Conservation (phyloP, 2,888 invertebrate species). For the Hypselothyrea guttata region DNA sequence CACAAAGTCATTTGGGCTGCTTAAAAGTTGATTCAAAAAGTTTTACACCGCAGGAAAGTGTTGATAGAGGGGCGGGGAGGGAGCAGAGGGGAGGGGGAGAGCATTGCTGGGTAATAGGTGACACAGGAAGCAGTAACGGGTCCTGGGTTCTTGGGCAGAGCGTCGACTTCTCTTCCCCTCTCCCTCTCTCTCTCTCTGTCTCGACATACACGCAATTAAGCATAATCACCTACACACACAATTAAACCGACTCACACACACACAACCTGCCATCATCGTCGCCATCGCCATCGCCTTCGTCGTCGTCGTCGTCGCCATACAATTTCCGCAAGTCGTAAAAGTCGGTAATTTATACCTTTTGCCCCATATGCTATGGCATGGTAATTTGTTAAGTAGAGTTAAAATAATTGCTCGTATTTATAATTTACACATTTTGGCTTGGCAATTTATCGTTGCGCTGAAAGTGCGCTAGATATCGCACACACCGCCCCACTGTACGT, state of each 20-base stretch:
- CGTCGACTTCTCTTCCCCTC: slow-evolving; percentile 32
- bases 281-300: slow-evolving; percentile 16
- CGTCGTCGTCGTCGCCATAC: slow-evolving; percentile 66
- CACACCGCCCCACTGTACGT: slow-evolving; percentile 5
- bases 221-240: slow-evolving; percentile 69
- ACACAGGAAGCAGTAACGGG: slow-evolving; percentile 38
- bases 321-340: slow-evolving; percentile 78
- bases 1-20: slow-evolving; percentile 73
- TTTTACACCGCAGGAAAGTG: slow-evolving; percentile 56
- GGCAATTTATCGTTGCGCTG: slow-evolving; percentile 81
- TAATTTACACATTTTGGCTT: slow-evolving; percentile 82
- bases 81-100: background rate
- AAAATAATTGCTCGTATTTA: slow-evolving; percentile 83
- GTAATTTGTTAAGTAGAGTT: slow-evolving; percentile 83
- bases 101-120: slow-evolving; percentile 10
- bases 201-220: slow-evolving; percentile 69
- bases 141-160: slow-evolving; percentile 41
- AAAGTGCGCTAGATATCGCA: slow-evolving; percentile 69
- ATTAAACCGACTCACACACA: slow-evolving; percentile 50
- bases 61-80: background rate
- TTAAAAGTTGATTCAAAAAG: slow-evolving; percentile 77
- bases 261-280: slow-evolving; percentile 28
- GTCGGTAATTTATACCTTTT: slow-evolving; percentile 78
- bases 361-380: slow-evolving; percentile 82
- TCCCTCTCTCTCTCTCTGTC: slow-evolving; percentile 34